phyloP scores from a whole-genome alignment of 2,797 vertebrate genomes.

The Synaphobranchus kaupii region DNA sequence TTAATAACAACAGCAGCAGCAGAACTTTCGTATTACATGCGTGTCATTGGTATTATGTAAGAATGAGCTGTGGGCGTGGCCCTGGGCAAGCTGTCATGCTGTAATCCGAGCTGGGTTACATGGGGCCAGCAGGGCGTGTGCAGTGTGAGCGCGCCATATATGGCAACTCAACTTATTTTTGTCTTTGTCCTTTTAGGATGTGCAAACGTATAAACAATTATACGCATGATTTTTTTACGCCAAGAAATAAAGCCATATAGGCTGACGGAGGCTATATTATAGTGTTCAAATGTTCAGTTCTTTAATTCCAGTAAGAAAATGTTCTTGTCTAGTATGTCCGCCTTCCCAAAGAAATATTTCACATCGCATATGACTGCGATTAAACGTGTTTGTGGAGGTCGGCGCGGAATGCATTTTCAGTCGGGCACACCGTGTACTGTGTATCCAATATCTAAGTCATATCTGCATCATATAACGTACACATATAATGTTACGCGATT shows the following conservation, averaged over 20 bases:
- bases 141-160: background rate
- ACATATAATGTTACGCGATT: background rate
- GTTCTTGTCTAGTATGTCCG: background rate
- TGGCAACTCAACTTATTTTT: conserved; percentile 3
- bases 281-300: background rate
- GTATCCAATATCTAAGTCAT: background rate
- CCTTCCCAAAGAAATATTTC: background rate
- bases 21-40: background rate
- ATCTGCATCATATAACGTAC: background rate
- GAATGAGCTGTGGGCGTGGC: background rate
- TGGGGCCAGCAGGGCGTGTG: background rate
- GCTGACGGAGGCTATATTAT: background rate
- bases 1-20: background rate
- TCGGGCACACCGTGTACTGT: background rate
- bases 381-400: background rate
- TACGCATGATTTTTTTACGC: background rate
- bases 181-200: conserved; percentile 12
- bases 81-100: background rate
- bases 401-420: background rate
- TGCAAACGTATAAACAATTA: background rate
- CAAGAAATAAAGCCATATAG: background rate
- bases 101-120: background rate
- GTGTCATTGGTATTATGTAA: background rate
- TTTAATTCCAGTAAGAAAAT: background rate
- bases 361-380: background rate